phyloP scores from a whole-genome alignment of 2,888 invertebrate species.

The Polymixis flavicincta region DNA sequence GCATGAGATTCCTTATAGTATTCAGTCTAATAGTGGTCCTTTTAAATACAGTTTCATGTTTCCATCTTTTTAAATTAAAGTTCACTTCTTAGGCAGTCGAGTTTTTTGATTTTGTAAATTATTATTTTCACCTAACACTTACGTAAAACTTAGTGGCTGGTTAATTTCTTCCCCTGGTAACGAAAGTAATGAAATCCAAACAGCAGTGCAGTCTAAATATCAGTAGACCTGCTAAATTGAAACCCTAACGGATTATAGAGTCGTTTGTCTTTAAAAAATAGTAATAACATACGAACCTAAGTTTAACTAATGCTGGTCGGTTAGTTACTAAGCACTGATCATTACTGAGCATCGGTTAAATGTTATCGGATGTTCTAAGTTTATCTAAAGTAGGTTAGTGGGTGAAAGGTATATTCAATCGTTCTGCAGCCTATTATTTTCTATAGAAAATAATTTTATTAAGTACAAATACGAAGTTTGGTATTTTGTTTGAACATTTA shows the following conservation, averaged over 20 bases:
- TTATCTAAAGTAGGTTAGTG: conserved; percentile 43
- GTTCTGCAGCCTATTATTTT: conserved; percentile 8
- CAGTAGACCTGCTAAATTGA: background rate
- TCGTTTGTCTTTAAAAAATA: background rate
- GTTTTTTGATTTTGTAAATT: no score
- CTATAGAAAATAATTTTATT: background rate
- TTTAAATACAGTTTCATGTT: no score
- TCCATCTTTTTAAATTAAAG: no score
- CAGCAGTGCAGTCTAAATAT: background rate
- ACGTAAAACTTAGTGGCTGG: background rate
- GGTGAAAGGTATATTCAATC: conserved; percentile 15
- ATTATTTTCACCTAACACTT: no score
- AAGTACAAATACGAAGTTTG: no score
- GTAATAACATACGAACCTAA: background rate
- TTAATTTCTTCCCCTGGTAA: background rate
- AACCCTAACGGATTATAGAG: background rate
- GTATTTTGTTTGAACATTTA: background rate
- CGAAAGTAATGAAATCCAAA: background rate
- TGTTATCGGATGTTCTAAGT: conserved; percentile 25
- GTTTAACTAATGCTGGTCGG: background rate
- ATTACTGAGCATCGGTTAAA: conserved; percentile 20
- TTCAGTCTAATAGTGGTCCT: no score
- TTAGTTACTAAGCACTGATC: background rate
- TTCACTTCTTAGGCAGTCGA: no score
- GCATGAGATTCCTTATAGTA: no score